Evolutionary conservation across 2,797 vertebrate genomes (phyloP).

Genomic region (Pogoniulus pusillus): DNA sequence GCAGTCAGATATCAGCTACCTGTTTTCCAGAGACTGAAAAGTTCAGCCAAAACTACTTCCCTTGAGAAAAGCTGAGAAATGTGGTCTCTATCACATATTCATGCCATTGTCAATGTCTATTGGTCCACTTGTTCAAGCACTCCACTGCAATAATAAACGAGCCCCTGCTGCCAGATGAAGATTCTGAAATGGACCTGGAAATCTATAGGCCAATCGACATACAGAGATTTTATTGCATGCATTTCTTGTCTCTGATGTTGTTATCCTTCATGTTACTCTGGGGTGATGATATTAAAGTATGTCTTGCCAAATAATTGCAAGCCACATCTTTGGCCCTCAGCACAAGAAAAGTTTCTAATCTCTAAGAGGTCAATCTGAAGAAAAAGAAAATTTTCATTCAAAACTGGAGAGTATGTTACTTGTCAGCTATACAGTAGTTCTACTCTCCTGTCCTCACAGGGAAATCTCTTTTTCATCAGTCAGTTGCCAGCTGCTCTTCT

Average conservation of each 20-base stretch:
- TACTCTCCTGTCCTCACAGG: background rate
- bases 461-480: background rate
- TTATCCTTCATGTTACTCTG: accelerated
- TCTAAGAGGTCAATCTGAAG: background rate
- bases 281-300: background rate
- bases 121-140: background rate
- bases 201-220: background rate
- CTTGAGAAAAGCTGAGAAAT: background rate
- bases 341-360: background rate
- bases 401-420: background rate
- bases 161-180: background rate
- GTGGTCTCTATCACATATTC: background rate
- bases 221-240: background rate
- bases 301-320: background rate
- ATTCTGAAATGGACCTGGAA: background rate
- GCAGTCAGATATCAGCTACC: background rate
- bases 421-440: background rate
- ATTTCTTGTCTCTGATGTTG: background rate
- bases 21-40: background rate
- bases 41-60: background rate
- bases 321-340: background rate
- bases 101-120: background rate
- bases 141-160: background rate
- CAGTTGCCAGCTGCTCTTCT: background rate
- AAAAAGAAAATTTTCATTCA: background rate